A percentile compares a stretch with the other conserved stretches of the same genome.
phyloP scores from a whole-genome alignment of 2,888 invertebrate genomes.

The Polietes domitor region DNA sequence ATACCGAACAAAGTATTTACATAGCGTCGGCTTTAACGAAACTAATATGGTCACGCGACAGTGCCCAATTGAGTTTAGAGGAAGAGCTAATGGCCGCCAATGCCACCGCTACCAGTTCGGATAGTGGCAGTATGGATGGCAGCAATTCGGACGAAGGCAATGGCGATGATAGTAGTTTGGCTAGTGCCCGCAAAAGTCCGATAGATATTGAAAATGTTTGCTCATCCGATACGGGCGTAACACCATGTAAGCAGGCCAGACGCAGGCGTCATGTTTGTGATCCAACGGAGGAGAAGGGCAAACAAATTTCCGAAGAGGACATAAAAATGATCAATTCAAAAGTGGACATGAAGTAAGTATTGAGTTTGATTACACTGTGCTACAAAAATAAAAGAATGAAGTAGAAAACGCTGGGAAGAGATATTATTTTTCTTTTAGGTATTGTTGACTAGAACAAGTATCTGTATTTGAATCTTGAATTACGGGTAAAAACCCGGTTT shows the following conservation, averaged over 20 bases:
- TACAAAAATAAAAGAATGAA: no score
- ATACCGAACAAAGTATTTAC: constrained; percentile 95
- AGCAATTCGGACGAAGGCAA: constrained; percentile 88
- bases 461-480: no score
- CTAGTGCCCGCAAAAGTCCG: constrained; percentile 81
- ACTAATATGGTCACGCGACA: constrained; percentile 92
- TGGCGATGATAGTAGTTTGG: constrained; percentile 83
- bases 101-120: constrained; percentile 85
- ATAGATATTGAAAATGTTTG: constrained; percentile 81
- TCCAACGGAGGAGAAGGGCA: constrained; percentile 75
- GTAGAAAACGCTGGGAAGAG: no score
- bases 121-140: constrained; percentile 88
- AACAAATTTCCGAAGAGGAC: constrained; percentile 73
- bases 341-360: constrained; percentile 75
- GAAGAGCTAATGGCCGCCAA: constrained; percentile 80
- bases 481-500: no score
- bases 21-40: constrained; percentile 94
- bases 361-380: neutral
- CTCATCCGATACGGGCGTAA: constrained; percentile 81
- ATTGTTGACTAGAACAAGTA: neutral
- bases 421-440: no score
- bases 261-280: constrained; percentile 79
- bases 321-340: constrained; percentile 71
- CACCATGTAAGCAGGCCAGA: constrained; percentile 82
- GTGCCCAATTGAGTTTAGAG: constrained; percentile 80